Evolutionary conservation across 2,113 vertebrate species (phyloP), one percentile per base, ranked within the genome.

Genomic region (Odontesthes bonariensis): DNA sequence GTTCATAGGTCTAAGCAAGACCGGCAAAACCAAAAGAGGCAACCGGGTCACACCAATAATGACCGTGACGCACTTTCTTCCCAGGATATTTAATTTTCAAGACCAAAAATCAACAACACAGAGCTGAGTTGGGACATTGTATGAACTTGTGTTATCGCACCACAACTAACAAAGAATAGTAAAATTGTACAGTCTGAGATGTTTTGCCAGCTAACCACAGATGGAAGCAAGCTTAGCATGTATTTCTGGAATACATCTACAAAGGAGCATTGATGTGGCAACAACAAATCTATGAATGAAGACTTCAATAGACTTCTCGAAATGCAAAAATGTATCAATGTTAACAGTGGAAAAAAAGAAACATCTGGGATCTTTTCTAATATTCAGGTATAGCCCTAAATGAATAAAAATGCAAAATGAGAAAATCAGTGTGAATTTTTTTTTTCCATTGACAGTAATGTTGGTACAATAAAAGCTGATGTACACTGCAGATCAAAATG

Each of bases 21-120:
- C 94, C 0, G 98, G 98, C 63, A 96, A 94, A 92, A 95, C 96
- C 89, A 99, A 97, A 92, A 97, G 96, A 89, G 98, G 97, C 63
- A 96, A 96, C 92, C 93, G 96, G 40, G 96, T 98, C 23, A 95
- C 95, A 0, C 95, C 96, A 51, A 94, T 95, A 20, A 98, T 97
- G 95, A 97, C 95, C 79, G 95, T 97, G 90, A 97, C 97, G 82
- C 98, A 99, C 92, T 99, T 99, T 85, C 96, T 98, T 40, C 97
- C 98, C 55, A 93, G 97, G 93, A 96, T 97, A 85, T 98, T 38
- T 38, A 38, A 38, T 38, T 38, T 38, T 38, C 35, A 38, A 7
- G 94, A 97, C 9, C 2, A 35, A 35, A 10, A 47, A 12, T 52
- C 16, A 2, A 9, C 4, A 22, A 19, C n/a, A 11, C 19, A 61